Conservation (phyloP, 2,888 invertebrate species). For the Lingula anatina region DNA sequence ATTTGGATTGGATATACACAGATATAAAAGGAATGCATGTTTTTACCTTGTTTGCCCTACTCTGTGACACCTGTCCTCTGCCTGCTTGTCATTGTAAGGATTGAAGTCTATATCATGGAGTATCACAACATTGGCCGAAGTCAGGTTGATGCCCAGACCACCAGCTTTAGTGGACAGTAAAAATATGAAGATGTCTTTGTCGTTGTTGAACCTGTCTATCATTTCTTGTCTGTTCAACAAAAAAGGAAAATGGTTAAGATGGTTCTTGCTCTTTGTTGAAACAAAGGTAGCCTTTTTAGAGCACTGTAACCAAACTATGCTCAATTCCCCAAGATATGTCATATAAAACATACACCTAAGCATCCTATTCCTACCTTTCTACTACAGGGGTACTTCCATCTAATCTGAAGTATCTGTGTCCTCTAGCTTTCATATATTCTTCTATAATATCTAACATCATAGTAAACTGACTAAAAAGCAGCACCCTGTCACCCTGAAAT, state of each 20-base stretch:
- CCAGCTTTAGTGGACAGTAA: conserved; percentile 89
- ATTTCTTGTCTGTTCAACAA: conserved; percentile 69
- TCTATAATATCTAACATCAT: conserved; percentile 91
- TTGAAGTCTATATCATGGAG: conserved; percentile 98
- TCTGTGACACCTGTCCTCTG: conserved; percentile 77
- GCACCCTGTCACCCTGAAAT: conserved; percentile 61
- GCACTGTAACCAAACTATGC: too few relatives aligned
- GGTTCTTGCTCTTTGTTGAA: too few relatives aligned
- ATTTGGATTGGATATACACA: too few relatives aligned
- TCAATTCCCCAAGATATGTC: too few relatives aligned
- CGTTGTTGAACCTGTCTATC: conserved; percentile 81
- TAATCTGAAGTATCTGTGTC: conserved; percentile 72
- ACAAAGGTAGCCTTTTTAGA: too few relatives aligned
- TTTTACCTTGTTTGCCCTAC: conserved; percentile 60
- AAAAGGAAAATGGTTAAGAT: conserved; percentile 1
- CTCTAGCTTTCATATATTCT: conserved; percentile 71
- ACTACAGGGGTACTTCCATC: conserved; percentile 78
- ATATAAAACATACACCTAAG: too few relatives aligned
- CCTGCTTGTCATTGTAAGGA: conserved; percentile 95
- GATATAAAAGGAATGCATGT: too few relatives aligned
- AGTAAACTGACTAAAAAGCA: conserved; percentile 94
- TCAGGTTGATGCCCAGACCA: conserved; percentile 59
- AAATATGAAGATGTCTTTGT: conserved; percentile 79
- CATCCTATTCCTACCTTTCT: too few relatives aligned
- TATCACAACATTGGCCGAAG: conserved; percentile 87